Evolutionary conservation across 2,113 vertebrate genomes (phyloP).

Genomic region (Melanostigma gelatinosum): DNA sequence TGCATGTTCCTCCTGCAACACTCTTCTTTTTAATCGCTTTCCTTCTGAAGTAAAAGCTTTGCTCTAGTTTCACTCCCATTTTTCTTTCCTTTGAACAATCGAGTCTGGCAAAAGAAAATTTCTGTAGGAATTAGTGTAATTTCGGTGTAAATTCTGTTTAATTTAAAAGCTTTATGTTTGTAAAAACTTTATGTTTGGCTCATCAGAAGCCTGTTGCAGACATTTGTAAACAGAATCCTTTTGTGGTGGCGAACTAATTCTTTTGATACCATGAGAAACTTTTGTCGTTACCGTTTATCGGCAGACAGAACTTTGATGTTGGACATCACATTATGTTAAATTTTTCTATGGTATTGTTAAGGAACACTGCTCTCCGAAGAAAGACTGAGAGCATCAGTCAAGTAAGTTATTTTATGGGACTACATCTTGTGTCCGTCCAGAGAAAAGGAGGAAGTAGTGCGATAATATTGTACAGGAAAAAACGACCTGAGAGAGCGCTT

Average conservation of each 20-base stretch:
- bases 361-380: too few relatives aligned
- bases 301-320: not conserved
- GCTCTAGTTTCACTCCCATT: not conserved
- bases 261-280: not conserved
- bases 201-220: not conserved
- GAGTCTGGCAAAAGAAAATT: not conserved
- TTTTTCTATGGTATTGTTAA: not conserved
- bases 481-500: not conserved
- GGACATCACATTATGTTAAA: not conserved
- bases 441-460: not conserved
- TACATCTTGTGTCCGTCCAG: not conserved
- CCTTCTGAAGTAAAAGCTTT: constrained; percentile 25
- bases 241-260: not conserved
- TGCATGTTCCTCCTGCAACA: constrained; percentile 25
- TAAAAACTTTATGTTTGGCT: not conserved
- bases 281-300: not conserved
- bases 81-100: not conserved
- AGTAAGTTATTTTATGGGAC: not conserved
- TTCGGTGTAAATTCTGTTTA: not conserved
- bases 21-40: not conserved
- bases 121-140: not conserved
- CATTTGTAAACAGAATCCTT: not conserved
- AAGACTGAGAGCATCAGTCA: too few relatives aligned
- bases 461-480: not conserved
- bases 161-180: not conserved